A percentile compares a stretch with the other conserved stretches of the same genome.
Evolutionary conservation across 2,113 vertebrate genomes (phyloP).

Genomic region (Verasper variegatus): DNA sequence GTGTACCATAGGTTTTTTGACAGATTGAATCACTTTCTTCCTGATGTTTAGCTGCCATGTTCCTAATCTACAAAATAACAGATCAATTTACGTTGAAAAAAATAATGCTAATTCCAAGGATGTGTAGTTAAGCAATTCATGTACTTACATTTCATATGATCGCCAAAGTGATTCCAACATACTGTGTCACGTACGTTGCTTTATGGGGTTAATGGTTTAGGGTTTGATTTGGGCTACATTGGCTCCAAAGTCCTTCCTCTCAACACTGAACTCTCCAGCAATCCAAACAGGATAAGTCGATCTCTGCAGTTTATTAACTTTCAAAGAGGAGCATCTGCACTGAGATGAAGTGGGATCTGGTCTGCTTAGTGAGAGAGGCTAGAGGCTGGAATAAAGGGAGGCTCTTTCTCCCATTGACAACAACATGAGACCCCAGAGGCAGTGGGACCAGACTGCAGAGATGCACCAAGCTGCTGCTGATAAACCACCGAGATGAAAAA

Average conservation of each 20-base stretch:
- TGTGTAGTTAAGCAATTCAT: no score
- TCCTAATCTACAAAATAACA: no score
- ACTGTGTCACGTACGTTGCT: background rate
- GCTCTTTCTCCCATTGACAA: constrained; percentile 18
- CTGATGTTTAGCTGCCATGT: no score
- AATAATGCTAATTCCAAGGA: no score
- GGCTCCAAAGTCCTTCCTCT: constrained; percentile 30
- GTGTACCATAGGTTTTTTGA: background rate
- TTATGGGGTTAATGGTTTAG: constrained; percentile 2
- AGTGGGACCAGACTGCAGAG: constrained; percentile 20
- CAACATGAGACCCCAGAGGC: constrained; percentile 25
- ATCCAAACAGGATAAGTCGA: constrained; percentile 50
- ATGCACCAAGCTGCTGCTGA: constrained; percentile 28
- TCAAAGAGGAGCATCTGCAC: constrained; percentile 57
- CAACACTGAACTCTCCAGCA: constrained; percentile 22
- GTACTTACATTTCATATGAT: no score
- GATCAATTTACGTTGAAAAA: no score
- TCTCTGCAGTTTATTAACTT: constrained; percentile 73
- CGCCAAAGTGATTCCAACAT: background rate
- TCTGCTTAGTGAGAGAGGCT: constrained; percentile 29
- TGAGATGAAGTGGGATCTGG: constrained; percentile 56
- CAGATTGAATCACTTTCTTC: background rate
- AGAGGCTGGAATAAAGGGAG: constrained; percentile 8
- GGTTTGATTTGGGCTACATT: constrained; percentile 26
- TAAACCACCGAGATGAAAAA: constrained; percentile 40